These are phyloP conservation scores for Calephelis perditalis DNA, from an alignment of 2,888 invertebrate species.

Conservation along the genomic window DNA sequence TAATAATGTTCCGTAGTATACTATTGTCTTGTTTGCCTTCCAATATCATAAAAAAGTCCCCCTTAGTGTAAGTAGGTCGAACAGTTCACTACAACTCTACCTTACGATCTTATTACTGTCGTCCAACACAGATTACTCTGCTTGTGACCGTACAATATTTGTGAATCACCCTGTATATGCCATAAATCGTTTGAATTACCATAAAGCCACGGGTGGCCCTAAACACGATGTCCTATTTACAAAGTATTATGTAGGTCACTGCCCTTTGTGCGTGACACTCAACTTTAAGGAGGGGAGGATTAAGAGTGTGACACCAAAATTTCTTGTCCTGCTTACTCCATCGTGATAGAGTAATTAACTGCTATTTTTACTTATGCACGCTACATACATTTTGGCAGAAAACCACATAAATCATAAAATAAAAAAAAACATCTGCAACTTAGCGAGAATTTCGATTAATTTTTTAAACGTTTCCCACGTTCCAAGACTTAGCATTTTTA, in stretches of 20 bases:
- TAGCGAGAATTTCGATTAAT: no score
- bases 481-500: no score
- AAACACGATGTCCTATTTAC: conserved; percentile 16
- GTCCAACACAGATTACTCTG: background rate
- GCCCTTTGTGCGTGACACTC: conserved; percentile 15
- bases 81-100: background rate
- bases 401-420: no score
- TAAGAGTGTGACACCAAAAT: background rate
- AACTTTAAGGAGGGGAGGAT: background rate
- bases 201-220: conserved; percentile 11
- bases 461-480: no score
- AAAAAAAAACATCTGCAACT: no score
- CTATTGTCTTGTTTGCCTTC: no score
- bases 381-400: no score
- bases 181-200: conserved; percentile 10
- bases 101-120: background rate
- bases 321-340: no score
- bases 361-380: no score
- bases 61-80: background rate
- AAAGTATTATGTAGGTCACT: conserved; percentile 17
- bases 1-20: no score
- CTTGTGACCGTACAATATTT: background rate
- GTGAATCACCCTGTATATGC: background rate
- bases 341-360: no score
- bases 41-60: background rate